Percentiles rank a stretch among this genome's conserved stretches.
These are phyloP conservation scores for Corythornis cristatus DNA, from an alignment of 2,113 vertebrate species.

Conservation along the genomic window DNA sequence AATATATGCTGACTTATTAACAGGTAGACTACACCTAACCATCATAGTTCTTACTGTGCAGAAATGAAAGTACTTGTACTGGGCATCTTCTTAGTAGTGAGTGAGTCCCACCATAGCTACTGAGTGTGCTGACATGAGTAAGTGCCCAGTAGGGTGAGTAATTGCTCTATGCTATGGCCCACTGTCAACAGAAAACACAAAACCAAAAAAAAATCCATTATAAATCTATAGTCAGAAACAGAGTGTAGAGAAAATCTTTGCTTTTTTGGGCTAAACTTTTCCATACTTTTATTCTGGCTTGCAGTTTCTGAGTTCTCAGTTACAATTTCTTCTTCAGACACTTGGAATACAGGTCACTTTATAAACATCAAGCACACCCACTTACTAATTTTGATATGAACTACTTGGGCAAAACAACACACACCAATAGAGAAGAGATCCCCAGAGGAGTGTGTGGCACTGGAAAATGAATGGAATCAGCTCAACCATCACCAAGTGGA, in stretches of 20 bases:
- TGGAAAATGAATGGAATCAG: neutral
- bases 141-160: conserved; percentile 47
- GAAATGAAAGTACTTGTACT: neutral
- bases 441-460: neutral
- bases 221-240: neutral
- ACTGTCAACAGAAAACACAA: neutral
- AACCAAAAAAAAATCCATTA: neutral
- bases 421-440: neutral
- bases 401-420: neutral
- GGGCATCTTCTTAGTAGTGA: neutral
- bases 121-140: neutral
- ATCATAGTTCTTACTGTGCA: neutral
- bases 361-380: neutral
- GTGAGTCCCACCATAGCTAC: neutral
- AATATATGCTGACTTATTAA: neutral
- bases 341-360: neutral
- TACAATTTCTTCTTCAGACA: neutral
- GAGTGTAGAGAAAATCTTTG: neutral
- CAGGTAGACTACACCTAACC: neutral
- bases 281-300: neutral
- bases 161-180: conserved; percentile 25
- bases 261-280: neutral
- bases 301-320: neutral
- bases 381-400: neutral
- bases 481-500: neutral